Conservation (phyloP, 2,888 invertebrate genomes). For the Orthosia cruda region DNA sequence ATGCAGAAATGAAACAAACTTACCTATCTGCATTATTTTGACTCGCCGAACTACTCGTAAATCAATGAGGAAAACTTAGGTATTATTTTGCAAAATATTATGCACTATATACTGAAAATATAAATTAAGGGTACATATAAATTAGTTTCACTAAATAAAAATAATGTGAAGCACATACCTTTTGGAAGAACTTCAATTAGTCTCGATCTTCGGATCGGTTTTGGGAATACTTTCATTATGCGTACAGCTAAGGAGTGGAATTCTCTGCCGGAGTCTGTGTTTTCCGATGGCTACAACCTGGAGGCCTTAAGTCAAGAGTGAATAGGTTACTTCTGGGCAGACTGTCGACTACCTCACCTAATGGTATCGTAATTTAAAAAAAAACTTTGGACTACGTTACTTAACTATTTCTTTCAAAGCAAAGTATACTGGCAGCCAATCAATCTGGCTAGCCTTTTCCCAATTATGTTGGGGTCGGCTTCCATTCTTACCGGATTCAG, state of each 20-base stretch:
- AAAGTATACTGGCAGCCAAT: not conserved
- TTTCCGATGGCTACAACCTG: no score
- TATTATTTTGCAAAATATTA: not conserved
- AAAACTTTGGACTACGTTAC: not conserved
- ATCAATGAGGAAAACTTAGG: not conserved
- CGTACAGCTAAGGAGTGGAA: no score
- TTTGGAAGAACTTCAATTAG: not conserved
- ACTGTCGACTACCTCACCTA: no score
- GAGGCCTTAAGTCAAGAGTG: no score
- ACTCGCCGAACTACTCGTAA: not conserved
- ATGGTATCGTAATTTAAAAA: no score
- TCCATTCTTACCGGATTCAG: no score
- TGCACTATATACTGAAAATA: not conserved
- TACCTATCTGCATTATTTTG: not conserved
- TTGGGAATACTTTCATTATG: no score
- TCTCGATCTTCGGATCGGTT: not conserved
- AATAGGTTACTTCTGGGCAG: no score
- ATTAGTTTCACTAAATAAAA: not conserved
- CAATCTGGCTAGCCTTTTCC: no score
- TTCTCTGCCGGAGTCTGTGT: no score
- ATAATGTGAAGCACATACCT: not conserved
- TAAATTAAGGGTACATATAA: not conserved
- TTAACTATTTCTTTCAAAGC: not conserved
- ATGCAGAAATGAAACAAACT: conserved; percentile 16
- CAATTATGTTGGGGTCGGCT: no score